phyloP scores from a whole-genome alignment of 2,888 invertebrate species.

The Eupithecia insigniata region DNA sequence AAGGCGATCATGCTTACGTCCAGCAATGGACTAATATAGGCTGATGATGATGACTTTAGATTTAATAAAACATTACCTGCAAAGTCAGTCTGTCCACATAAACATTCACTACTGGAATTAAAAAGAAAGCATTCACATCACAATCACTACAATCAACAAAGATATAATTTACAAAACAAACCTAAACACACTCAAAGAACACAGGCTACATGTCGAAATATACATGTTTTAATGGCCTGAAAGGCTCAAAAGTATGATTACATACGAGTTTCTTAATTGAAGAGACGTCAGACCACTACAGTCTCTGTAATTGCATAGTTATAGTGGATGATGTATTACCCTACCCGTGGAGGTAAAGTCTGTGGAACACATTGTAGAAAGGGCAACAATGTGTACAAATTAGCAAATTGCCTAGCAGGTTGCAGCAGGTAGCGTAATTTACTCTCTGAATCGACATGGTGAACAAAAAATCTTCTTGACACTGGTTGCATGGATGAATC shows the following conservation, averaged over 20 bases:
- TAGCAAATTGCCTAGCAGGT: background rate
- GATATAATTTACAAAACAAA: conserved; percentile 25
- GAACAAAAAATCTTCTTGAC: background rate
- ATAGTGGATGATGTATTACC: conserved; percentile 34
- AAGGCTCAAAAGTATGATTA: conserved; percentile 50
- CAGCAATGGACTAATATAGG: too few relatives aligned
- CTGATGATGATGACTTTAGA: too few relatives aligned
- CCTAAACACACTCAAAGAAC: conserved; percentile 23
- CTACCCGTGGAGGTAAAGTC: conserved; percentile 18
- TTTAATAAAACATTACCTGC: background rate
- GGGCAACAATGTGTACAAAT: conserved; percentile 13
- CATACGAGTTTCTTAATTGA: conserved; percentile 49
- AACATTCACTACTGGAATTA: background rate
- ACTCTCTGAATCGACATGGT: background rate
- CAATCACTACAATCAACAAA: conserved; percentile 18
- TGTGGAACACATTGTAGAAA: conserved; percentile 13
- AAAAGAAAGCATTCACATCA: background rate
- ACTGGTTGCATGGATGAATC: too few relatives aligned
- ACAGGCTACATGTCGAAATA: conserved; percentile 45
- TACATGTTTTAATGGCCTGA: conserved; percentile 49
- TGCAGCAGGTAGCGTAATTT: conserved; percentile 4
- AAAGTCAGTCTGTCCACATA: background rate
- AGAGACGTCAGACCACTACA: conserved; percentile 48
- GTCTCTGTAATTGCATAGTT: conserved; percentile 47
- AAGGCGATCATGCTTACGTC: too few relatives aligned